Evolutionary conservation across 2,113 vertebrate genomes (phyloP).

Genomic region (human (Homo sapiens)): DNA sequence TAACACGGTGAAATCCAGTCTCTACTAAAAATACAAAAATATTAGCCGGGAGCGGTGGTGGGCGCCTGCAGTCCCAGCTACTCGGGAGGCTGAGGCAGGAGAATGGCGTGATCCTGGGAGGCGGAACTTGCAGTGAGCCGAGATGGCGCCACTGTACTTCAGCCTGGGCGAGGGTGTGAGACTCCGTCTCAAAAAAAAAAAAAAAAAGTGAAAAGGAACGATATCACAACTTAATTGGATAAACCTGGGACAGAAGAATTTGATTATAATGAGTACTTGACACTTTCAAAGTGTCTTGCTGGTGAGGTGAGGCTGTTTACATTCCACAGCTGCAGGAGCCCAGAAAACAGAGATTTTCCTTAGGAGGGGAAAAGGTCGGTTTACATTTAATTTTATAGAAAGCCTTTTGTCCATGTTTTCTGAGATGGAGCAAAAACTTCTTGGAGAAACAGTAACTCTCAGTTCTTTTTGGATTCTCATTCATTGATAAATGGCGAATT

Average conservation of each 20-base stretch:
- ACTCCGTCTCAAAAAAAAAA: no score
- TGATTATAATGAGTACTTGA: neutral
- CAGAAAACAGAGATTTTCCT: neutral
- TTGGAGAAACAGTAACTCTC: neutral
- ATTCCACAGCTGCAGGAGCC: neutral
- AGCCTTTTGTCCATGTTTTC: neutral
- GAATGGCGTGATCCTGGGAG: no score
- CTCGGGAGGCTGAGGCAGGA: no score
- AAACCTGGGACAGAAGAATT: neutral
- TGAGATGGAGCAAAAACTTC: neutral
- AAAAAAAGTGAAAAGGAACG: neutral
- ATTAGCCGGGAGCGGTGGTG: rapidly evolving
- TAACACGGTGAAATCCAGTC: no score
- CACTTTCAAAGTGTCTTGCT: neutral
- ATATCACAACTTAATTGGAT: neutral
- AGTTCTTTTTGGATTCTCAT: neutral
- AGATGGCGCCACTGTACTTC: no score
- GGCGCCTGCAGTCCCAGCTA: no score
- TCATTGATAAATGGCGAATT: neutral
- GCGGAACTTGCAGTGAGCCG: no score
- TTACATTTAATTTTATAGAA: neutral
- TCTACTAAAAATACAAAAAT: no score
- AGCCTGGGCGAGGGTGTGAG: no score
- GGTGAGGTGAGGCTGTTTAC: neutral
- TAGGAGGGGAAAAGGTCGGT: neutral